Evolutionary conservation across 2,113 vertebrate species (phyloP).

Genomic region (Cavia aperea): DNA sequence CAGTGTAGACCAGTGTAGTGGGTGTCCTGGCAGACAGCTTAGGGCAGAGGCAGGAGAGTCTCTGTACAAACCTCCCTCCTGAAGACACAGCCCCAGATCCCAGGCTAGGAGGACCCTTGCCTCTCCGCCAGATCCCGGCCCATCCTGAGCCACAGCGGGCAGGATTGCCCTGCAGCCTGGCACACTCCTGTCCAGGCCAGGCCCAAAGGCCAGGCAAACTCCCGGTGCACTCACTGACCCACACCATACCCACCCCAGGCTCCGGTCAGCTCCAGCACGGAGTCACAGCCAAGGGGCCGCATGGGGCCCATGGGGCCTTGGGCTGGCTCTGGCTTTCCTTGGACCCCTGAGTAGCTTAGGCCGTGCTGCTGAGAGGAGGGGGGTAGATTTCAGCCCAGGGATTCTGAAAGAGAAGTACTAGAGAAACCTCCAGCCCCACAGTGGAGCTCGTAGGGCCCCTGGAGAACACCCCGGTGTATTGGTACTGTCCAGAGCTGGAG

Average conservation of each 20-base stretch:
- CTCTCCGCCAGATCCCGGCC: not conserved
- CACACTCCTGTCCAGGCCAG: not conserved
- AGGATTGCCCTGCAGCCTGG: rapidly evolving
- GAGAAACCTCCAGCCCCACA: too few relatives aligned
- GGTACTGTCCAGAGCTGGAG: not conserved
- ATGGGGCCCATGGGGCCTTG: not conserved
- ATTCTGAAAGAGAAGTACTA: not conserved
- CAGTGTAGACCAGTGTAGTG: rapidly evolving
- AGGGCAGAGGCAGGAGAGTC: too few relatives aligned
- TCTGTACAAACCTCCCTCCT: not conserved
- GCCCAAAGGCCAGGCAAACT: rapidly evolving
- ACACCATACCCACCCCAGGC: rapidly evolving
- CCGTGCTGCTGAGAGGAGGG: not conserved
- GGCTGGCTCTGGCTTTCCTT: not conserved
- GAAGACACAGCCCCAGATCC: not conserved
- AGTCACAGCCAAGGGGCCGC: not conserved
- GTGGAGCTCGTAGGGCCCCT: not conserved
- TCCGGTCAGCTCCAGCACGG: not conserved
- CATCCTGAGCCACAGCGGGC: rapidly evolving
- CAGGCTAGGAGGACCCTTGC: not conserved
- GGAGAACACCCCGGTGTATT: not conserved
- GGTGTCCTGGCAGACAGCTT: rapidly evolving
- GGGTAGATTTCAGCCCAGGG: not conserved
- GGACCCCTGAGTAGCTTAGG: not conserved
- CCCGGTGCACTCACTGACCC: not conserved